Evolutionary conservation across 1,140 invertebrate species (phyloP).

Genomic region (Dendrolimus punctatus): DNA sequence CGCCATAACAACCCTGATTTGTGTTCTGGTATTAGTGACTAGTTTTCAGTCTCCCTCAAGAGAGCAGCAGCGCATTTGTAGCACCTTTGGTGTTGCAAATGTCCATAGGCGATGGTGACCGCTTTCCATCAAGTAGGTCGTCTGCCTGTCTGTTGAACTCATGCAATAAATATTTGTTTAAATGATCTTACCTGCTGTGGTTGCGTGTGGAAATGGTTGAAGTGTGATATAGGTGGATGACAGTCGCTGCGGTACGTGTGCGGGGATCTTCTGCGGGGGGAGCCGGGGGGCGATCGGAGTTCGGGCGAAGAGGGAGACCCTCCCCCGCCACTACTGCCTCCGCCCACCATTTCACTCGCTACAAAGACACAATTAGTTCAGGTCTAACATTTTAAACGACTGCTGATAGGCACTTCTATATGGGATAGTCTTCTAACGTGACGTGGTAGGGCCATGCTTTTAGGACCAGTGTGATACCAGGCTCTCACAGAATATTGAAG

Average conservation of each 20-base stretch:
- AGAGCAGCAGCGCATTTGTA: no score
- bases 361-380: slow-evolving; percentile 5
- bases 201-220: slow-evolving; percentile 93
- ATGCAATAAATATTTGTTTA: slow-evolving; percentile 1
- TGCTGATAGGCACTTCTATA: background rate
- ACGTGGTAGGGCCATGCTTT: no score
- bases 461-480: no score
- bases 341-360: slow-evolving; percentile 38
- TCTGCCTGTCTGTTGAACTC: background rate
- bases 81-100: no score
- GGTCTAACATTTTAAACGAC: background rate
- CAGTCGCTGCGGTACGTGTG: slow-evolving; percentile 74
- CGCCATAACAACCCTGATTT: no score
- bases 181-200: slow-evolving; percentile 83
- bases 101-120: no score
- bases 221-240: slow-evolving; percentile 75
- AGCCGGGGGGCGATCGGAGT: slow-evolving; percentile 52
- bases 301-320: slow-evolving; percentile 66
- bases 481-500: no score
- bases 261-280: slow-evolving; percentile 54
- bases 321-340: slow-evolving; percentile 41
- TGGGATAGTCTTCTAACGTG: no score
- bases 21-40: no score
- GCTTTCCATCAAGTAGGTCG: no score
- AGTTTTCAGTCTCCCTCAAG: no score